Conservation (phyloP, 1,140 invertebrate genomes). For the Calephelis nemesis region DNA sequence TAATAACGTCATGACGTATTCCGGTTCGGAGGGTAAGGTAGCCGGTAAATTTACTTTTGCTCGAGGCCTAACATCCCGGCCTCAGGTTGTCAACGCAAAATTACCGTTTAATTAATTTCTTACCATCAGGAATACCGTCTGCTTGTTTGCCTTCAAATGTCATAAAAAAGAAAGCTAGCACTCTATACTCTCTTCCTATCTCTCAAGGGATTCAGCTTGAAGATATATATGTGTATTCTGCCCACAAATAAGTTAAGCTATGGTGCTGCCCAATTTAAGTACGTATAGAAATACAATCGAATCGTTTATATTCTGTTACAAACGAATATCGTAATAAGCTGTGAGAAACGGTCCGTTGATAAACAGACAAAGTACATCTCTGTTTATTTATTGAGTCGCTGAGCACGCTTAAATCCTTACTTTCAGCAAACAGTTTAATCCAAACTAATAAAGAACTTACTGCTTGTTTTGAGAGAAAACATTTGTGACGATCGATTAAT, state of each 20-base stretch:
- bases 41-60: no score
- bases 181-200: no score
- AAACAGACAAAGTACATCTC: background rate
- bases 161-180: no score
- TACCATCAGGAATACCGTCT: no score
- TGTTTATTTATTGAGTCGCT: slow-evolving; percentile 1
- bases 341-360: background rate
- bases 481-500: background rate
- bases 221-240: background rate
- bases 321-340: background rate
- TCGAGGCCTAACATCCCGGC: no score
- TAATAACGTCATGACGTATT: no score
- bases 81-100: no score
- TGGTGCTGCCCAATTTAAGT: background rate
- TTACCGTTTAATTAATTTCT: no score
- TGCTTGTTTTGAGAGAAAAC: background rate
- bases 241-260: background rate
- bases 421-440: slow-evolving; percentile 8
- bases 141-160: no score
- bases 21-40: no score
- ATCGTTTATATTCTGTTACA: background rate
- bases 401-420: background rate
- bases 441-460: background rate
- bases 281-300: background rate
- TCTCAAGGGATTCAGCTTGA: no score